Evolutionary conservation across 2,888 invertebrate species (phyloP).

Genomic region (Parasteatoda lunata): DNA sequence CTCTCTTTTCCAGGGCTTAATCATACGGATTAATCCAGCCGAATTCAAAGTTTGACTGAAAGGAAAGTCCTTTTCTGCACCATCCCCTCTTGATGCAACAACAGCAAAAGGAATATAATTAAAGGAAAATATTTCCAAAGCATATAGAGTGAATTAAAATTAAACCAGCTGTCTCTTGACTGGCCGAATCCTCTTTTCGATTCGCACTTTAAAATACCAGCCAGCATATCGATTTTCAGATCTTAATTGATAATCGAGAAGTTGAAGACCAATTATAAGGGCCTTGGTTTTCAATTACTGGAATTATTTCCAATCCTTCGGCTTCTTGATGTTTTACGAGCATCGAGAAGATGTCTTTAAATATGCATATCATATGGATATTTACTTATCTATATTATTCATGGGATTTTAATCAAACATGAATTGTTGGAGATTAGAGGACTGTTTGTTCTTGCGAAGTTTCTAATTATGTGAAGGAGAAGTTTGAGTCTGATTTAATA

Average conservation of each 20-base stretch:
- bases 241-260: slow-evolving; percentile 17
- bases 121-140: slow-evolving; percentile 43
- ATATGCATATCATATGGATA: background rate
- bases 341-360: background rate
- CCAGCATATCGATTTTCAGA: slow-evolving; percentile 12
- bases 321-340: background rate
- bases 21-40: slow-evolving; percentile 50
- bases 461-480: too few species aligned
- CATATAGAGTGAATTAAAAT: slow-evolving; percentile 40
- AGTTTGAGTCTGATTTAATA: too few species aligned
- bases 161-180: slow-evolving; percentile 3
- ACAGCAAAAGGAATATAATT: slow-evolving; percentile 35
- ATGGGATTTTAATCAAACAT: background rate
- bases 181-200: background rate
- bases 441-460: background rate
- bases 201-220: background rate
- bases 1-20: slow-evolving; percentile 37
- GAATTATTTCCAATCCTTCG: slow-evolving; percentile 9
- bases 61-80: slow-evolving; percentile 1
- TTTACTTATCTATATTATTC: background rate
- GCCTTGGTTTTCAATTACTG: slow-evolving; percentile 36
- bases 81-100: background rate
- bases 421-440: background rate
- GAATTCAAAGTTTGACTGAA: slow-evolving; percentile 8
- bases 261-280: slow-evolving; percentile 21